Percentiles rank a stretch among this genome's conserved stretches.
These are phyloP conservation scores for Dipodomys spectabilis DNA, from an alignment of 2,113 vertebrate genomes.

Conservation along the genomic window DNA sequence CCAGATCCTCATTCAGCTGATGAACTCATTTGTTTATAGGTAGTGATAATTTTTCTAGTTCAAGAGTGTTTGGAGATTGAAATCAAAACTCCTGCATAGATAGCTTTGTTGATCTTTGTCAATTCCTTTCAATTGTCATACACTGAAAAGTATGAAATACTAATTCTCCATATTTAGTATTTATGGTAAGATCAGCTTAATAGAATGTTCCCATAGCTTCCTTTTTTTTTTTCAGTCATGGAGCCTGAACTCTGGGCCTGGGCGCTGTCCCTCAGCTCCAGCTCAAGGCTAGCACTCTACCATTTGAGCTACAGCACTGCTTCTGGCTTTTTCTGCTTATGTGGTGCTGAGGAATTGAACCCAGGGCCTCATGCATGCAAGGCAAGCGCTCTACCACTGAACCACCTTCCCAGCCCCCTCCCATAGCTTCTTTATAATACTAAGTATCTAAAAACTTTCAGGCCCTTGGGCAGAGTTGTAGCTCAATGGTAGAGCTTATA, in stretches of 20 bases:
- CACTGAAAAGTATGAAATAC: background rate
- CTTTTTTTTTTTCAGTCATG: background rate
- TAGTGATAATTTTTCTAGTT: conserved; percentile 89
- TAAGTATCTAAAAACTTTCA: background rate
- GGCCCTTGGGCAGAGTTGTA: background rate
- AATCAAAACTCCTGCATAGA: conserved; percentile 49
- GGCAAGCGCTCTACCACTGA: too few relatives aligned
- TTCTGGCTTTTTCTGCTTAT: too few relatives aligned
- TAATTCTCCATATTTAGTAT: conserved; percentile 24
- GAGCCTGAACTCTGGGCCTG: too few relatives aligned
- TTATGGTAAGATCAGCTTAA: background rate
- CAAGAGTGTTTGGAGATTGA: conserved; percentile 76
- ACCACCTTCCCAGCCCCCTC: too few relatives aligned
- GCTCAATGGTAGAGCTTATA: background rate
- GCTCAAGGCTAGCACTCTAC: too few relatives aligned
- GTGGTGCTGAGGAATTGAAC: too few relatives aligned
- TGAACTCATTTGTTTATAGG: conserved; percentile 93
- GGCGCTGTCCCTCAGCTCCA: too few relatives aligned
- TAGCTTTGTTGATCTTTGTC: conserved; percentile 72
- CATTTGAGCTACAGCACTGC: too few relatives aligned
- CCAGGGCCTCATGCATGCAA: too few relatives aligned
- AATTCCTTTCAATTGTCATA: background rate
- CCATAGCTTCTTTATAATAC: background rate
- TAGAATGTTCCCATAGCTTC: background rate
- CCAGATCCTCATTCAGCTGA: conserved; percentile 93